Evolutionary conservation across 2,888 invertebrate genomes (phyloP).

Genomic region (Plebejus argus): DNA sequence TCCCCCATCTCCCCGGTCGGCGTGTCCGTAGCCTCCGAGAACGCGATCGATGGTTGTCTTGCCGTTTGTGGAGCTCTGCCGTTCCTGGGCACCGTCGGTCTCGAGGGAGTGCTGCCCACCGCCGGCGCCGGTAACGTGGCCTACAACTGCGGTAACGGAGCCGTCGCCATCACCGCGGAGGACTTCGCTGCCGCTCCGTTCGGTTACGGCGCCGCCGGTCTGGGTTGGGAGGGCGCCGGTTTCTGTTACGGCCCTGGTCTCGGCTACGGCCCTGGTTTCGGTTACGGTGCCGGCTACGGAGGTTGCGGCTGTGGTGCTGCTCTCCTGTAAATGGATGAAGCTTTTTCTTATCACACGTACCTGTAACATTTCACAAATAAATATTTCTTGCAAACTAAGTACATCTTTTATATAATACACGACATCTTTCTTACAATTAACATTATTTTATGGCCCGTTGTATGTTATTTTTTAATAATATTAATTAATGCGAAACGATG

Average conservation of each 20-base stretch:
- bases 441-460: neutral
- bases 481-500: too few species aligned
- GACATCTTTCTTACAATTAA: too few species aligned
- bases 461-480: too few species aligned
- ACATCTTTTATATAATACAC: neutral
- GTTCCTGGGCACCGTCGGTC: conserved; percentile 46
- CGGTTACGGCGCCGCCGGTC: conserved; percentile 37
- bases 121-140: conserved; percentile 46
- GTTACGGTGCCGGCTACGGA: conserved; percentile 36
- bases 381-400: neutral
- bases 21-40: conserved; percentile 46
- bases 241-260: conserved; percentile 33
- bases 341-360: neutral
- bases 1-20: conserved; percentile 46
- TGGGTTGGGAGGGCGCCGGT: conserved; percentile 36
- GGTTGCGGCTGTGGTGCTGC: conserved; percentile 38
- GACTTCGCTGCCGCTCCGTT: conserved; percentile 39
- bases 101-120: conserved; percentile 46
- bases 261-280: conserved; percentile 42
- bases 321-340: conserved; percentile 1
- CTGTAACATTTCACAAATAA: neutral
- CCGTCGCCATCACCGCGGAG: conserved; percentile 42
- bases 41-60: conserved; percentile 47
- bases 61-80: conserved; percentile 45
- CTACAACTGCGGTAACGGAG: conserved; percentile 46